Evolutionary conservation across 1,140 invertebrate species (phyloP).

Genomic region (Cyrtorhinus lividipennis): DNA sequence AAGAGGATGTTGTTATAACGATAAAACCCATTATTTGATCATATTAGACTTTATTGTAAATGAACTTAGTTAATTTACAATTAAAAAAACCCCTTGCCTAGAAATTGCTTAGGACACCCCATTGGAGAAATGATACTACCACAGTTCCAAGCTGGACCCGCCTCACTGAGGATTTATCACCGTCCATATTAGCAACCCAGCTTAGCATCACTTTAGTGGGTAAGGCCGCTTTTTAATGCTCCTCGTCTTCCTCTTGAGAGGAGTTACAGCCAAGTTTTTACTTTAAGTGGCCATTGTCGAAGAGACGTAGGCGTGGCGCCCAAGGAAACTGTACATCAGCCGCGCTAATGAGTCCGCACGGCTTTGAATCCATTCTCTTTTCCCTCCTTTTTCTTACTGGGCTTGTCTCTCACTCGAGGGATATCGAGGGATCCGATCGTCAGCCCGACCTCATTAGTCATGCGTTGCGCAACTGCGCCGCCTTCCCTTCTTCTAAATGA

Average conservation of each 20-base stretch:
- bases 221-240: not conserved
- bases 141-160: not conserved
- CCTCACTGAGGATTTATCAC: not conserved
- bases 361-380: not conserved
- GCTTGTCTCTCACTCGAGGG: too few species aligned
- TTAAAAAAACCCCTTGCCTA: not conserved
- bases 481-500: not conserved
- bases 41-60: too few species aligned
- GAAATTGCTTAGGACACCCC: not conserved
- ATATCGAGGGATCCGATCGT: not conserved
- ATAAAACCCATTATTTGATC: too few species aligned
- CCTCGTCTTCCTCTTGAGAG: not conserved
- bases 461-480: not conserved
- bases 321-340: constrained; percentile 5
- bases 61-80: not conserved
- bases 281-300: constrained; percentile 4
- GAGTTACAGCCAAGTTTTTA: not conserved
- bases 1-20: too few species aligned
- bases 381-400: not conserved
- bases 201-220: too few species aligned
- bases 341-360: not conserved
- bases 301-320: constrained; percentile 2
- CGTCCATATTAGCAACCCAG: not conserved
- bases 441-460: constrained; percentile 2
- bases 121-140: not conserved